Evolutionary conservation across 2,888 invertebrate species (phyloP).

Genomic region (Eulithis prunata): DNA sequence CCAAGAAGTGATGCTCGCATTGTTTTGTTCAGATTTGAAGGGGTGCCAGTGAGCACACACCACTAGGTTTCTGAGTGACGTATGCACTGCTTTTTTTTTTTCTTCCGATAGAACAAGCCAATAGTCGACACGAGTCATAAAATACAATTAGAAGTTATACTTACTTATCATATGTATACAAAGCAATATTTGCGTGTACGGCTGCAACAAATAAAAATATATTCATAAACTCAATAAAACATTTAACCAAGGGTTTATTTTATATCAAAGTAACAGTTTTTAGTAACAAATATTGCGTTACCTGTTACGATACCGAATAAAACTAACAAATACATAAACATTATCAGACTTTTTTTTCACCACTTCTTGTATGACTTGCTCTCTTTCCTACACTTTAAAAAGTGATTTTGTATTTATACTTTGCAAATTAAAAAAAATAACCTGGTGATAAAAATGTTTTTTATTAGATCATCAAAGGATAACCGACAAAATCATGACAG

Average conservation of each 20-base stretch:
- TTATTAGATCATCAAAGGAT: slow-evolving; percentile 15
- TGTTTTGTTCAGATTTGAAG: no score
- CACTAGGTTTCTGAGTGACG: no score
- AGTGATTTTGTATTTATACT: slow-evolving; percentile 1
- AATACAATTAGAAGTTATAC: slow-evolving; percentile 20
- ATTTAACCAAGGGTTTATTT: no score
- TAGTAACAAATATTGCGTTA: neutral
- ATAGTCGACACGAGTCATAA: no score
- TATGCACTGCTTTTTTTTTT: no score
- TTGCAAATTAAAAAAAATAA: neutral
- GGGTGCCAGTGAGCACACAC: no score
- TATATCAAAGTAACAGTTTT: no score
- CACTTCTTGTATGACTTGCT: neutral
- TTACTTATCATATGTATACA: slow-evolving; percentile 42
- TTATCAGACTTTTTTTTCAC: neutral
- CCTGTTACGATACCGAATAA: slow-evolving; percentile 13
- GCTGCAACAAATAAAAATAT: neutral
- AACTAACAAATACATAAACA: slow-evolving; percentile 3
- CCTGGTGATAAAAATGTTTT: neutral
- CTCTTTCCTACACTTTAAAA: neutral
- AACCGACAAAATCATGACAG: neutral
- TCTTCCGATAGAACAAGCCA: no score
- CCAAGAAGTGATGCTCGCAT: no score
- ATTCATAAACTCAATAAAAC: neutral
- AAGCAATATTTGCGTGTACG: slow-evolving; percentile 8